Conservation (phyloP, 2,888 invertebrate genomes). For the Tromatobia lineatoria region DNA sequence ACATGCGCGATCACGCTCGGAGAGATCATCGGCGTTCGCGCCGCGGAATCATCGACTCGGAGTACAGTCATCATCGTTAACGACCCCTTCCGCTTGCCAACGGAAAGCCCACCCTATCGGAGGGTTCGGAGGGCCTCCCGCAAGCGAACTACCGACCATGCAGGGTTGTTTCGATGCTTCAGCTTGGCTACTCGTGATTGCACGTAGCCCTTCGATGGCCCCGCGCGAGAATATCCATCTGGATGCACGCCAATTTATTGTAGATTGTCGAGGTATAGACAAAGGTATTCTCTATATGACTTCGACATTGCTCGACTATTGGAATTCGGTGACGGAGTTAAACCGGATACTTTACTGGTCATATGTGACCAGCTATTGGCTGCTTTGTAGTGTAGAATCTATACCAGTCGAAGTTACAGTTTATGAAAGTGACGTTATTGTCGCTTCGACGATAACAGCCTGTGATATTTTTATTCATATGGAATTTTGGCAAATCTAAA, state of each 20-base stretch:
- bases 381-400: background rate
- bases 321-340: background rate
- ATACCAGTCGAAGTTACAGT: too few relatives aligned
- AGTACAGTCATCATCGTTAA: slow-evolving; percentile 78
- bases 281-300: background rate
- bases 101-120: slow-evolving; percentile 28
- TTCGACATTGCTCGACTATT: slow-evolving; percentile 1
- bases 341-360: background rate
- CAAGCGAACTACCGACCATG: slow-evolving; percentile 32
- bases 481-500: too few relatives aligned
- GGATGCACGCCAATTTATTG: slow-evolving; percentile 52
- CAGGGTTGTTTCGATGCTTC: slow-evolving; percentile 47
- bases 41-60: slow-evolving; percentile 73
- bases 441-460: too few relatives aligned
- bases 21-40: slow-evolving; percentile 69
- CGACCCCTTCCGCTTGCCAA: slow-evolving; percentile 61
- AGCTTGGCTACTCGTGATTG: slow-evolving; percentile 58
- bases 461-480: too few relatives aligned
- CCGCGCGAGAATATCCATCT: slow-evolving; percentile 53
- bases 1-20: slow-evolving; percentile 16
- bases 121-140: slow-evolving; percentile 54
- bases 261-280: background rate
- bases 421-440: too few relatives aligned
- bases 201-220: slow-evolving; percentile 19
- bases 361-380: background rate